A percentile compares a stretch with the other conserved stretches of the same genome.
phyloP scores from a whole-genome alignment of 2,888 invertebrate genomes.

The Lycaena phlaeas region DNA sequence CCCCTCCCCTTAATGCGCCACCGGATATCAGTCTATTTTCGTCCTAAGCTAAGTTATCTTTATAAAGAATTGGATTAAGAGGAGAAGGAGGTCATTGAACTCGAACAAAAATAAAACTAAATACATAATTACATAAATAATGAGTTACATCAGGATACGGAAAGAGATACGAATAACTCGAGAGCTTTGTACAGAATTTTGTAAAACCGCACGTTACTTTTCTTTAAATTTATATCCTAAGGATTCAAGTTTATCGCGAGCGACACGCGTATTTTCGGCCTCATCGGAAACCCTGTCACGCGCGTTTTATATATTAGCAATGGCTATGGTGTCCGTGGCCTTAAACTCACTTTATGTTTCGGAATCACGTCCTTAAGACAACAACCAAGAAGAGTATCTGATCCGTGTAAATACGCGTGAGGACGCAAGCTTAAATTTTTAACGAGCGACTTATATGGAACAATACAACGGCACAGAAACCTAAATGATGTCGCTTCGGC shows the following conservation, averaged over 20 bases:
- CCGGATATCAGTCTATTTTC: no score
- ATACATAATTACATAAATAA: no score
- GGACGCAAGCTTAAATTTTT: conserved; percentile 40
- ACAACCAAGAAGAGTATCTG: conserved; percentile 55
- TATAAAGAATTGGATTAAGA: no score
- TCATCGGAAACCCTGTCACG: conserved; percentile 31
- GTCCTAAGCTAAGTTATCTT: no score
- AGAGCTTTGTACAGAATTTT: no score
- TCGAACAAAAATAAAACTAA: no score
- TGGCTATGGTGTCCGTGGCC: conserved; percentile 41
- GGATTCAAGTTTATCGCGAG: neutral
- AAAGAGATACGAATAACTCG: no score
- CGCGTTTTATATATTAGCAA: conserved; percentile 38
- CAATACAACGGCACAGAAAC: conserved; percentile 49
- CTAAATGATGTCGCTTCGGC: conserved; percentile 16
- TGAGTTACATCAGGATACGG: no score
- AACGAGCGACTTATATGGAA: conserved; percentile 38
- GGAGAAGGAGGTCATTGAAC: no score
- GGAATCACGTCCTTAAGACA: conserved; percentile 53
- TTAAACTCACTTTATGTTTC: conserved; percentile 44
- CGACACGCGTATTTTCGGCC: neutral
- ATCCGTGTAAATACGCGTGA: conserved; percentile 54
- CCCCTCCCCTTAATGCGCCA: no score
- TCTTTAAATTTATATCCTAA: neutral
- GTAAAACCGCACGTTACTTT: neutral